Percentiles rank a stretch among this genome's conserved stretches.
Conservation (phyloP, 2,113 vertebrate genomes). For the Odontophorus gujanensis region DNA sequence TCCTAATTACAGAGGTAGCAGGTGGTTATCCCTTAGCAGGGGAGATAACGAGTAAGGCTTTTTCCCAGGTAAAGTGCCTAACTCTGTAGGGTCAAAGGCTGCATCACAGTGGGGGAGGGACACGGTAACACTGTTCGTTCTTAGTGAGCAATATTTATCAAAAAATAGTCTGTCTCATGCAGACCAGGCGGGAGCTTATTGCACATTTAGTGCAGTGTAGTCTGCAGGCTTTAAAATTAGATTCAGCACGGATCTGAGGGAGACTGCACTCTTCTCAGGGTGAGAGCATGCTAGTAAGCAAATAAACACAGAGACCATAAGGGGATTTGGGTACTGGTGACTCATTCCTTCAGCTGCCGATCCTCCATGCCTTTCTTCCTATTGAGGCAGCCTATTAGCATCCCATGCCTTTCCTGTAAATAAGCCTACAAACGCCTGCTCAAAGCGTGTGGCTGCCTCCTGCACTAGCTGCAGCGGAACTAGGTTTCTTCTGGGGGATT, state of each 20-base stretch:
- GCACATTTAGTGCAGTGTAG: neutral
- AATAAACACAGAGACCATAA: rapidly evolving
- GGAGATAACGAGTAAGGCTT: neutral
- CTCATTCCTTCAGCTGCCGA: neutral
- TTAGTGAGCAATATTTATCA: neutral
- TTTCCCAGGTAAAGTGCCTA: neutral
- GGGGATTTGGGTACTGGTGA: neutral
- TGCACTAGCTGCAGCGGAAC: neutral
- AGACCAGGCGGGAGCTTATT: neutral
- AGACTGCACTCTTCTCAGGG: rapidly evolving
- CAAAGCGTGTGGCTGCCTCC: neutral
- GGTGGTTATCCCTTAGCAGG: neutral
- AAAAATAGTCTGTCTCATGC: neutral
- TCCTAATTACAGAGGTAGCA: neutral
- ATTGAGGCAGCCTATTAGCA: neutral
- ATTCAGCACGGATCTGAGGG: neutral
- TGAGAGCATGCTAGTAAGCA: rapidly evolving
- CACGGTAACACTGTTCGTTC: neutral
- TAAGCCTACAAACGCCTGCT: neutral
- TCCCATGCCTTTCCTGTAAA: neutral
- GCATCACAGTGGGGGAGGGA: rapidly evolving
- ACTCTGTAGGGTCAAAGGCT: neutral
- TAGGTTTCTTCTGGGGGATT: neutral
- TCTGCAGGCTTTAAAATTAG: neutral
- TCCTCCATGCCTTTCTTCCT: neutral